Conservation (phyloP, 2,113 vertebrate genomes). For the Litocranius walleri region DNA sequence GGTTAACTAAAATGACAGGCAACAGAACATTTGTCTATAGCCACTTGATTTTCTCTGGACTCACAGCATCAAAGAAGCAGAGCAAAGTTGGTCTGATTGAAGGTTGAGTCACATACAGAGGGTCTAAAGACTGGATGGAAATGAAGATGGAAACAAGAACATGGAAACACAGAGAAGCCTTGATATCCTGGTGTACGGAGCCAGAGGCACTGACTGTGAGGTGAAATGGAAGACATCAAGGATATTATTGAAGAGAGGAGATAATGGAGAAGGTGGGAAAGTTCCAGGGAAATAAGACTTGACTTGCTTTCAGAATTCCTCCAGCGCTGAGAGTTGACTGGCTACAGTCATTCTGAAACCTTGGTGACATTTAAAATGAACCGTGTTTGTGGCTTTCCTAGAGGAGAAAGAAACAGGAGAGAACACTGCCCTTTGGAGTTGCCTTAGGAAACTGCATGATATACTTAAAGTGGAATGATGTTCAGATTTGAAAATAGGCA, state of each 20-base stretch:
- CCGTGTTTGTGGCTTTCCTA: not conserved
- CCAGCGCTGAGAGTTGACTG: not conserved
- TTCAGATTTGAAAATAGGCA: not conserved
- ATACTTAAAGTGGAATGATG: not conserved
- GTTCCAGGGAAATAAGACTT: not conserved
- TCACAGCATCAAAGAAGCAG: not conserved
- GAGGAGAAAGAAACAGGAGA: not conserved
- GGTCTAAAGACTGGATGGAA: not conserved
- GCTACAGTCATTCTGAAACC: not conserved
- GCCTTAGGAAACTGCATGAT: not conserved
- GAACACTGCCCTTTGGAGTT: not conserved
- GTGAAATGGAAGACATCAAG: not conserved
- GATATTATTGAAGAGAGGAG: not conserved
- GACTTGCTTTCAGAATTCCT: not conserved
- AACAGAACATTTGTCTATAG: not conserved
- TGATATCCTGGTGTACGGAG: not conserved
- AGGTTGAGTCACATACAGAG: not conserved
- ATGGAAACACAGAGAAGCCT: not conserved
- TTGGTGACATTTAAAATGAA: not conserved
- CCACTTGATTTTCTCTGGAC: not conserved
- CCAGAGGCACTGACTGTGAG: not conserved
- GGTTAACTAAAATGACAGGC: not conserved
- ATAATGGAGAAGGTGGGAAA: not conserved
- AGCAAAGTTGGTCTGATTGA: not conserved
- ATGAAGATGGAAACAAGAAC: slow-evolving; percentile 10